Evolutionary conservation across 1,140 invertebrate genomes (phyloP).

Genomic region (Danaus plexippus): DNA sequence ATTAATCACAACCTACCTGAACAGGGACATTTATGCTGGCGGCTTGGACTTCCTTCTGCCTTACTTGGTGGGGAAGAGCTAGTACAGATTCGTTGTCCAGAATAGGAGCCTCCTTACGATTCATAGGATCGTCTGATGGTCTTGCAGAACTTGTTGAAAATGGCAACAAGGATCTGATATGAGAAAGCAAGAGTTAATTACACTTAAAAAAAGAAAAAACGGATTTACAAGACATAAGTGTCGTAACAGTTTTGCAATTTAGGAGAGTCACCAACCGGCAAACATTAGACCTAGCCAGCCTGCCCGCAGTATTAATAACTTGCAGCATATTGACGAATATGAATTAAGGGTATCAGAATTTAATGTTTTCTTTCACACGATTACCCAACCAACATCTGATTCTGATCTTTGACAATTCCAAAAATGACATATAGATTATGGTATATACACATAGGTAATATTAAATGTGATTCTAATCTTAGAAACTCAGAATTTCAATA

Average conservation of each 20-base stretch:
- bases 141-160: slow-evolving; percentile 38
- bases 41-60: too few species aligned
- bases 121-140: slow-evolving; percentile 33
- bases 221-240: too few species aligned
- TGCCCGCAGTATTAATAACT: slow-evolving; percentile 29
- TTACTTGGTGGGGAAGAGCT: slow-evolving; percentile 17
- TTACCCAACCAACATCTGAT: slow-evolving; percentile 29
- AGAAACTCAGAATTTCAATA: neutral
- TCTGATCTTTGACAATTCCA: slow-evolving; percentile 13
- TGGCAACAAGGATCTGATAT: slow-evolving; percentile 38
- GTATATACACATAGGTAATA: too few species aligned
- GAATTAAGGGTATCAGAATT: slow-evolving; percentile 11
- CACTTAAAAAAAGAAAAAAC: too few species aligned
- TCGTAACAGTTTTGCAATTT: too few species aligned
- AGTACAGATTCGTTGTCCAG: slow-evolving; percentile 68
- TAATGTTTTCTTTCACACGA: slow-evolving; percentile 20
- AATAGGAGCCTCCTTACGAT: slow-evolving; percentile 59
- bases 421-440: too few species aligned
- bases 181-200: too few species aligned
- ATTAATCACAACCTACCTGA: too few species aligned
- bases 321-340: slow-evolving; percentile 42
- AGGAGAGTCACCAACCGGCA: too few species aligned
- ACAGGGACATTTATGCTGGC: too few species aligned
- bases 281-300: slow-evolving; percentile 27
- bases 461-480: neutral